Evolutionary conservation across 1,140 invertebrate genomes (phyloP).

Genomic region (Platorchestia sp.): DNA sequence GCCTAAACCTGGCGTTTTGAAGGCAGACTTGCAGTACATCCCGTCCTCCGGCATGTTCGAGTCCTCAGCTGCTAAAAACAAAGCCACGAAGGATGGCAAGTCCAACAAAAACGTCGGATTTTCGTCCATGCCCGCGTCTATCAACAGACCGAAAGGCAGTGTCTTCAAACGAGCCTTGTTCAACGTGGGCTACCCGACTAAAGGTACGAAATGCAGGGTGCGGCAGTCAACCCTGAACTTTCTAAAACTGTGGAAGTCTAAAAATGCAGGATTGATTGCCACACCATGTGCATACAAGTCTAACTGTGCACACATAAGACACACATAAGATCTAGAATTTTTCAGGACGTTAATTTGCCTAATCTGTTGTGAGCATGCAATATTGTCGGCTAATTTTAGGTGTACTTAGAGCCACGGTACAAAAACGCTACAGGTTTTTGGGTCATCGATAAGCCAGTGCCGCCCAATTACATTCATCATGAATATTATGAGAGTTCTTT

Average conservation of each 20-base stretch:
- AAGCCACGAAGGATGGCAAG: not conserved
- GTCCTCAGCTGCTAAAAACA: not conserved
- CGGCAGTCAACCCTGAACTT: too few species aligned
- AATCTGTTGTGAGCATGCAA: too few species aligned
- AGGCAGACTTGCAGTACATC: not conserved
- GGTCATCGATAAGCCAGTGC: too few species aligned
- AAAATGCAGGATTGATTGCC: too few species aligned
- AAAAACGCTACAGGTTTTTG: too few species aligned
- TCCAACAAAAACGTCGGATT: not conserved
- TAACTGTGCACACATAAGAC: not conserved
- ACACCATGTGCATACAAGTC: not conserved
- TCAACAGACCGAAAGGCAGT: conserved; percentile 56
- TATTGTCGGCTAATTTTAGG: too few species aligned
- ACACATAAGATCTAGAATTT: too few species aligned
- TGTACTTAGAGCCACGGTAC: too few species aligned
- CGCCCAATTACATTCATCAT: too few species aligned
- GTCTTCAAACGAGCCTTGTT: conserved; percentile 60
- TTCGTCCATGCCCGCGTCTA: conserved; percentile 26
- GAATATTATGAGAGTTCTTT: too few species aligned
- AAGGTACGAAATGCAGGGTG: conserved; percentile 43
- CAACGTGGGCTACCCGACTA: conserved; percentile 60
- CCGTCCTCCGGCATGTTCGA: conserved; percentile 22
- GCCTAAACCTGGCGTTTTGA: not conserved
- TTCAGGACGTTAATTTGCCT: too few species aligned
- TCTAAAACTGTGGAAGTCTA: not conserved